phyloP scores from a whole-genome alignment of 2,797 vertebrate species.

The Mergus octosetaceus region DNA sequence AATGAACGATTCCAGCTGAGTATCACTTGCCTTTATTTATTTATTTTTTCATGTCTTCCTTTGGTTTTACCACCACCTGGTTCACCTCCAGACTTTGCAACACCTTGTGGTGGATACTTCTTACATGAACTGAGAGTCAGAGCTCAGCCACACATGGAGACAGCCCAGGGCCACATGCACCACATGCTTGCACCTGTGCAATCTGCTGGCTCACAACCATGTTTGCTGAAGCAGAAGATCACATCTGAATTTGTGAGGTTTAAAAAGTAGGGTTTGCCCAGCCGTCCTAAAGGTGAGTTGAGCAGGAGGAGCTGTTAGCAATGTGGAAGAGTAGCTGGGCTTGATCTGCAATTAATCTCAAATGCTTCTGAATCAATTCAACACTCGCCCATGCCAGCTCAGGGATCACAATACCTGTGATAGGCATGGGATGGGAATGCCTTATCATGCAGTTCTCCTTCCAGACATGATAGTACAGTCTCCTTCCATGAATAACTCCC shows the following conservation, averaged over 20 bases:
- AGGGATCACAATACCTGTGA: neutral
- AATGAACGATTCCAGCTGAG: neutral
- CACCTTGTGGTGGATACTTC: neutral
- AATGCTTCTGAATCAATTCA: neutral
- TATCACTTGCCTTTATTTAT: neutral
- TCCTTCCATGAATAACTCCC: neutral
- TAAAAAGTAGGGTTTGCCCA: neutral
- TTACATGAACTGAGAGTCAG: neutral
- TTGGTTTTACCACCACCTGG: neutral
- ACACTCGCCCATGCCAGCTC: neutral
- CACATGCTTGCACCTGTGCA: fast-evolving
- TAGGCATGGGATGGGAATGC: neutral
- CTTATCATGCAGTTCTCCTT: neutral
- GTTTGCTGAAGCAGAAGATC: neutral
- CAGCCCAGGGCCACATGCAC: neutral
- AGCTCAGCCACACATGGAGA: neutral
- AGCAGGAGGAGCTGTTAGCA: neutral
- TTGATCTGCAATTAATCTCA: neutral
- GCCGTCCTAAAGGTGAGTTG: neutral
- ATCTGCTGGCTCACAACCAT: neutral
- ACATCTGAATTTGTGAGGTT: neutral
- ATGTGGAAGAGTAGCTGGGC: neutral
- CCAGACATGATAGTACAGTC: neutral
- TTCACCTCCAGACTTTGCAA: neutral
- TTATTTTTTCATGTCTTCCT: neutral